These are phyloP conservation scores for Dexiosoma caninum DNA, from an alignment of 2,888 invertebrate species.

Conservation along the genomic window DNA sequence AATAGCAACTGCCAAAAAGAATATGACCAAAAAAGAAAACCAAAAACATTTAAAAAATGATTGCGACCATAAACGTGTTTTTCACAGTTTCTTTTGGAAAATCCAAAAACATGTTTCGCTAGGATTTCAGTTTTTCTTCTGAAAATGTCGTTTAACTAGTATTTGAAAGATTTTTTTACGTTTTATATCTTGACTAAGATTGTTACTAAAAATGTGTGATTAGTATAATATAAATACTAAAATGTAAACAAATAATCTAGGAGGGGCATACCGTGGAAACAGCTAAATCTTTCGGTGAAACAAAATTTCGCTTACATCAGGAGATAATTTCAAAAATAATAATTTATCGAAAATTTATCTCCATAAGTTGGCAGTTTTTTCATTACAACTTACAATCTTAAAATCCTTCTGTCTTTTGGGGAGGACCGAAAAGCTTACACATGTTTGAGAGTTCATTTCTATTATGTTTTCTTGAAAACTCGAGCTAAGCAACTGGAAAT, in stretches of 20 bases:
- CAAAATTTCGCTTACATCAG: background rate
- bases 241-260: background rate
- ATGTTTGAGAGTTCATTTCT: no score
- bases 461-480: no score
- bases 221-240: constrained; percentile 50
- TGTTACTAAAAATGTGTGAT: constrained; percentile 34
- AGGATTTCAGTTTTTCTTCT: constrained; percentile 9
- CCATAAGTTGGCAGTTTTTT: no score
- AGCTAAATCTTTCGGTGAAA: background rate
- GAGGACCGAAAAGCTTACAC: no score
- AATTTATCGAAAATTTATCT: no score
- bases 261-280: constrained; percentile 2
- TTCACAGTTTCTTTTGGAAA: constrained; percentile 22
- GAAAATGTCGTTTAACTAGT: constrained; percentile 58
- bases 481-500: no score
- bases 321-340: no score
- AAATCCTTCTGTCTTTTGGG: no score
- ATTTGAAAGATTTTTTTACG: constrained; percentile 19
- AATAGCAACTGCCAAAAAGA: constrained; percentile 51
- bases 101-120: constrained; percentile 48
- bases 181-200: constrained; percentile 9
- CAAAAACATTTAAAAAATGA: background rate
- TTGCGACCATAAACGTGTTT: constrained; percentile 47
- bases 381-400: no score
- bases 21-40: constrained; percentile 17